Evolutionary conservation across 2,113 vertebrate genomes (phyloP).

Genomic region (Catagonus wagneri): DNA sequence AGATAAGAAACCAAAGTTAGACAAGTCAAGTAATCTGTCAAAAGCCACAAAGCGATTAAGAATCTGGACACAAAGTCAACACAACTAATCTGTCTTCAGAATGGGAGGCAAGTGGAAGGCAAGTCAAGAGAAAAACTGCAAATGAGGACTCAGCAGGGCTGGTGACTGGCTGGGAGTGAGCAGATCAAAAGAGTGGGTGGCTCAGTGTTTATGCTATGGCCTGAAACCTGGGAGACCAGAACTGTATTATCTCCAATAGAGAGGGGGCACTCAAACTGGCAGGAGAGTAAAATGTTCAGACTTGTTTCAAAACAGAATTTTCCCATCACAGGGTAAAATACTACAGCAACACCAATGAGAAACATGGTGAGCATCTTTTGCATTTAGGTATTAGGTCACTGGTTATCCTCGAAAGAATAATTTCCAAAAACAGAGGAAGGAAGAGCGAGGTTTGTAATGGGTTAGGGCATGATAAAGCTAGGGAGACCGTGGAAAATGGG

Average conservation of each 20-base stretch:
- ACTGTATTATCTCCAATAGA: neutral
- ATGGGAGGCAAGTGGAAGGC: neutral
- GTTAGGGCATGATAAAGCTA: neutral
- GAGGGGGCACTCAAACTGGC: neutral
- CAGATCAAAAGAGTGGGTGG: neutral
- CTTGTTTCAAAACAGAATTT: neutral
- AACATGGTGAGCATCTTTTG: neutral
- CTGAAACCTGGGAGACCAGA: neutral
- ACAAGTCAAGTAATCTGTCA: neutral
- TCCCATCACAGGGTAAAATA: neutral
- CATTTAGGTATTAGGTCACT: neutral
- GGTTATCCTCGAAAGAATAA: neutral
- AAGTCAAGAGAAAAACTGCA: fast-evolving
- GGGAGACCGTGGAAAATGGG: neutral
- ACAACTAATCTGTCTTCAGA: neutral
- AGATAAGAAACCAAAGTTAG: neutral
- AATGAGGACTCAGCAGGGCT: fast-evolving
- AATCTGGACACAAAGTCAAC: neutral
- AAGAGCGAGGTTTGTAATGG: neutral
- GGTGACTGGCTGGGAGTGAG: neutral
- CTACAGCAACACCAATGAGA: neutral
- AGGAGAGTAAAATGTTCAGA: neutral
- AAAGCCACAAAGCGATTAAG: neutral
- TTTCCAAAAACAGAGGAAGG: neutral
- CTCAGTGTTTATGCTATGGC: neutral